These are phyloP conservation scores for Sclerurus mexicanus DNA, from an alignment of 2,113 vertebrate species.

Conservation along the genomic window DNA sequence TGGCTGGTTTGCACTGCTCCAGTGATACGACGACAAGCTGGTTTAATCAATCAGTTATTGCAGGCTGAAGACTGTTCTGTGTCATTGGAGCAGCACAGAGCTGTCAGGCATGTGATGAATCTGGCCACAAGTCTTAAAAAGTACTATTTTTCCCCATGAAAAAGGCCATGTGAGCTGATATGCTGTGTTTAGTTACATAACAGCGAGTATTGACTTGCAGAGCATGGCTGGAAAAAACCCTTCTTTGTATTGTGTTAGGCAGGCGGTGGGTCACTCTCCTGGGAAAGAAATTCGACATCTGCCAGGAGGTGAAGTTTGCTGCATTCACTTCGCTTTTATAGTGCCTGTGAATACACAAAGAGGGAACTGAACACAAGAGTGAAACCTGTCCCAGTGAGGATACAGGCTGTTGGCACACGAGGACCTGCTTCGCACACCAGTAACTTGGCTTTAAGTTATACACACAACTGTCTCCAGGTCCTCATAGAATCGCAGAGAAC, in stretches of 20 bases:
- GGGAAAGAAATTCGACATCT: neutral
- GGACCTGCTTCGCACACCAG: rapidly evolving
- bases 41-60: neutral
- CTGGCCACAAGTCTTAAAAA: constrained; percentile 27
- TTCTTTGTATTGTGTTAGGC: constrained; percentile 25
- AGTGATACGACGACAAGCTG: neutral
- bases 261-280: neutral
- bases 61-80: constrained; percentile 32
- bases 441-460: neutral
- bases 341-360: neutral
- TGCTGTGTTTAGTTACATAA: constrained; percentile 23
- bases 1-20: neutral
- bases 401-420: rapidly evolving
- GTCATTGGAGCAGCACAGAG: constrained; percentile 17
- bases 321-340: neutral
- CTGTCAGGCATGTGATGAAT: constrained; percentile 1
- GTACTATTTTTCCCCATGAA: neutral
- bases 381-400: neutral
- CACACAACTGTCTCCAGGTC: neutral
- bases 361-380: neutral
- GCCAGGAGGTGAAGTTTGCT: neutral
- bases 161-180: constrained; percentile 10
- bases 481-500: neutral
- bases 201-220: constrained; percentile 37
- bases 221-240: neutral